Percentiles rank a stretch among this genome's conserved stretches.
Evolutionary conservation across 2,113 vertebrate species (phyloP).

Genomic region (Saimiri boliviensis): DNA sequence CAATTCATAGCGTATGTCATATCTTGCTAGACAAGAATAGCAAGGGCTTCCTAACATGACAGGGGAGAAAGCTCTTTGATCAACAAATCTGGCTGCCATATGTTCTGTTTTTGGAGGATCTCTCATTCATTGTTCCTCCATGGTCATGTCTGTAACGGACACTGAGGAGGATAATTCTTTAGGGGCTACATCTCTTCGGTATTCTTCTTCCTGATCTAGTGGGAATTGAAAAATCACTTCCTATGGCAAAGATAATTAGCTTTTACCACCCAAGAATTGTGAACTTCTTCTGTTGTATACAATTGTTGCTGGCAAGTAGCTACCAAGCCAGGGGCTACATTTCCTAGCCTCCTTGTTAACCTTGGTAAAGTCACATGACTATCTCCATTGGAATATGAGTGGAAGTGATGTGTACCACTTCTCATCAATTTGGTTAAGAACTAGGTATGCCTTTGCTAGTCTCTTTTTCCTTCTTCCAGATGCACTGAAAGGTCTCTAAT

Average conservation of each 20-base stretch:
- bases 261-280: slow-evolving; percentile 1
- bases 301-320: slow-evolving; percentile 34
- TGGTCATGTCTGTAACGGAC: neutral
- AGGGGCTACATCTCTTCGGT: neutral
- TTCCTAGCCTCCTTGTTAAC: neutral
- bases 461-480: neutral
- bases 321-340: neutral
- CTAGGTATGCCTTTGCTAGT: neutral
- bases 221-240: neutral
- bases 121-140: slow-evolving; percentile 8
- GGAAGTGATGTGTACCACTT: neutral
- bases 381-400: neutral
- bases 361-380: neutral
- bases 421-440: slow-evolving; percentile 33
- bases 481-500: neutral
- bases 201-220: neutral
- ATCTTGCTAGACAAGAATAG: slow-evolving; percentile 35
- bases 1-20: neutral
- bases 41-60: slow-evolving; percentile 18
- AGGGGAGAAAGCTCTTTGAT: slow-evolving; percentile 47
- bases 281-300: neutral
- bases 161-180: neutral
- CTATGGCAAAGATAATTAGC: neutral
- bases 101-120: slow-evolving; percentile 24
- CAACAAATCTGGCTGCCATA: slow-evolving; percentile 46